Base-by-base conservation (phyloP, 2,113 vertebrate species). In the Argyrosomus japonicus region DNA sequence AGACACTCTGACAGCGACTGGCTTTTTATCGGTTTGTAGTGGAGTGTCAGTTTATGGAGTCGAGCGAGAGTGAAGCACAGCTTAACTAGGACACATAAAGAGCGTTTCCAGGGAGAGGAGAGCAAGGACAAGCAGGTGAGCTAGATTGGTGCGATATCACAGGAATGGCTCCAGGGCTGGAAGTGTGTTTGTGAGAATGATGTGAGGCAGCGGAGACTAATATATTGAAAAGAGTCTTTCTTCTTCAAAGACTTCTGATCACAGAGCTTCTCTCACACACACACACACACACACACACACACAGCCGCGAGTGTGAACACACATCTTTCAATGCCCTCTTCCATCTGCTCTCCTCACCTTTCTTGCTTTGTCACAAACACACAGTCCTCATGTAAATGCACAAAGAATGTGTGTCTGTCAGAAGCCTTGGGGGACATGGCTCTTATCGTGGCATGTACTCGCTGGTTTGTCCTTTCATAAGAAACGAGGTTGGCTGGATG, bases 221-320 rank as follows among this genome's bases (percentile, higher is more conserved):
- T 68, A 81, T 75, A 81, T 15, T 67, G 71, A 90, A 85, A 75
- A 68, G 50, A 81, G 43, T 69, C 76, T 86, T 92, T 87, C 77
- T 87, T 88, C 88, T 89, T 92, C 80, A 92, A 90, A 87, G 82
- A 73, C 75, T 43, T 79, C 40, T 68, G 71, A 85, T 88, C 76
- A 79, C 57, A 88, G 61, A 54, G 8, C 47, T 29, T 54, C 43
- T 13, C n/a, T n/a, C n/a, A n/a, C n/a, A n/a, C 60, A 23, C 48
- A 57, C 75, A 19, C 12, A 36, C 47, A 47, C 47, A 51, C 72
- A 82, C 63, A 62, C 61, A n/a, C 64, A 74, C 9, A 70, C 23
- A 74, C 50, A 81, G 54, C 25, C 10, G 18, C 1, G 4, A 58
- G 70, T 65, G 48, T 57, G 25, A 77, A 54, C 65, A 73, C 69